Conservation (phyloP, 2,888 invertebrate species). For the Folsomia manolachei region DNA sequence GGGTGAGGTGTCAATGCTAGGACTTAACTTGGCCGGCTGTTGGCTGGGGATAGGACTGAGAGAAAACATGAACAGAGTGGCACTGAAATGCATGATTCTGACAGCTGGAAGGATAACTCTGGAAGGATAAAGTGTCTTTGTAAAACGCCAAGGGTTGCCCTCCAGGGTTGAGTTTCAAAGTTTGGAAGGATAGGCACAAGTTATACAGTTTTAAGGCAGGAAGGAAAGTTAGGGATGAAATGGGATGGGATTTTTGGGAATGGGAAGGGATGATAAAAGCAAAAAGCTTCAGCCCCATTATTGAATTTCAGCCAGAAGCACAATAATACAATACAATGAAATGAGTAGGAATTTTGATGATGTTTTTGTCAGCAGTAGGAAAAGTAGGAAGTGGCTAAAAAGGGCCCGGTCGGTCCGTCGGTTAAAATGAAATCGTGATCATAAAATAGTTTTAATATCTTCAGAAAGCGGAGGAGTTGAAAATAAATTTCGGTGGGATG, state of each 20-base stretch:
- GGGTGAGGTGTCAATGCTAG: neutral
- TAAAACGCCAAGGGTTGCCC: neutral
- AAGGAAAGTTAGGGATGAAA: no score
- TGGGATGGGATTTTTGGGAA: no score
- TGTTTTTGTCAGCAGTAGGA: constrained; percentile 13
- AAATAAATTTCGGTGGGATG: constrained; percentile 15
- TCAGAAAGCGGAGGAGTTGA: constrained; percentile 9
- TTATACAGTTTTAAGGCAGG: no score
- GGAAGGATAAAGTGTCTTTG: constrained; percentile 7
- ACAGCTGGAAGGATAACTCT: constrained; percentile 8
- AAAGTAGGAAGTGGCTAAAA: no score
- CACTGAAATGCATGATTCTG: neutral
- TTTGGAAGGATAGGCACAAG: no score
- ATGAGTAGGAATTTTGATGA: neutral
- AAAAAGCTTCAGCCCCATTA: no score
- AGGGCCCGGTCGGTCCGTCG: no score
- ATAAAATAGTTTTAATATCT: constrained; percentile 1
- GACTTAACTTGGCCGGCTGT: neutral
- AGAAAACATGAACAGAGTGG: neutral
- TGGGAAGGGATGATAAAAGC: neutral
- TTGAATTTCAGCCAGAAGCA: no score
- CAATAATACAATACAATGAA: no score
- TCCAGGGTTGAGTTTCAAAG: constrained; percentile 7
- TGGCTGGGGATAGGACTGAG: neutral
- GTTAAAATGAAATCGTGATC: no score